Evolutionary conservation across 2,888 invertebrate genomes (phyloP), one percentile per base, ranked within the genome.

Genomic region (Pyralis farinalis): DNA sequence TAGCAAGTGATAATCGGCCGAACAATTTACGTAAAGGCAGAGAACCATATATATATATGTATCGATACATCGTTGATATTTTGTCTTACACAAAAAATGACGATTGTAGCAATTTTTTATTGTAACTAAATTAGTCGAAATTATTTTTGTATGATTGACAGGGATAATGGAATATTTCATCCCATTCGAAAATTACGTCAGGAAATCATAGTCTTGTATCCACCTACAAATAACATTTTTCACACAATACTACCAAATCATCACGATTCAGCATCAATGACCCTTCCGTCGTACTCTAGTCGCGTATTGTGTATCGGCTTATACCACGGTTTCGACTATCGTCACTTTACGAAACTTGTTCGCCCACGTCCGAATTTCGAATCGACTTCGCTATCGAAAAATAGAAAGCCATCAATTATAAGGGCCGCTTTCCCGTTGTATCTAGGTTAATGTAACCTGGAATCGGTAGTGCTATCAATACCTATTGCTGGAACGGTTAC

Each of bases 361-460:
- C 87, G 81, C 87, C 87, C 84, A 87, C 87, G 69, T 64, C 61
- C 62, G 63, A 80, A 76, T 71, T 74, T 74, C 70, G 60, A 71
- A 73, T 68, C 68, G 65, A 71, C 72, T 77, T 74, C 66, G 71
- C 78, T 76, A 81, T 83, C 77, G 78, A 85, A 86, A 87, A 84
- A 85, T 87, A 87, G 87, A 88, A 88, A 88, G 87, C 80, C 72
- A 80, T 76, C 73, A 78, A 80, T 85, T 69, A 63, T 63, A 80
- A 80, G 83, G 82, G 80, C 83, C 74, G 78, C 84, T 84, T 82
- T 83, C 77, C 73, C 66, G 62, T 60, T 58, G 61, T 71, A 81
- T 77, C 75, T 84, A 54, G 83, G 83, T 80, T 79, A 75, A 71
- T 66, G 58, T 47, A 61, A 52, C 51, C 52, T 58, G 58, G 52